These are phyloP conservation scores for Abrostola triplasia DNA, from an alignment of 2,888 invertebrate genomes.

Conservation along the genomic window DNA sequence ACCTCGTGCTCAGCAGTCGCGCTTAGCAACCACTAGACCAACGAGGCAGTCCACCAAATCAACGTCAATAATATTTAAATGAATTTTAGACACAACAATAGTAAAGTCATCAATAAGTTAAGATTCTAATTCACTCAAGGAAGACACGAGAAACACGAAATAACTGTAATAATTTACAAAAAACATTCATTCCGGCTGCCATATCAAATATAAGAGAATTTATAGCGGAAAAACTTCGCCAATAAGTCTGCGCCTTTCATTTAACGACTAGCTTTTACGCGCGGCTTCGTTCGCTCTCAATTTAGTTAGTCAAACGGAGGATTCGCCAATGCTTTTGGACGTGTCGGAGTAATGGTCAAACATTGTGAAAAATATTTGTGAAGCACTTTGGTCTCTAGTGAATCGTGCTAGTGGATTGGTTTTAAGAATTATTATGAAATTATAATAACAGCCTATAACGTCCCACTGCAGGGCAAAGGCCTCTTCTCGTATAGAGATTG, in stretches of 20 bases:
- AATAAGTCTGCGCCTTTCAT: constrained; percentile 44
- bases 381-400: constrained; percentile 20
- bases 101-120: background rate
- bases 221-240: constrained; percentile 45
- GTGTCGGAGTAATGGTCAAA: constrained; percentile 41
- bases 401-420: no score
- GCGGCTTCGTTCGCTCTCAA: constrained; percentile 18
- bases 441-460: no score
- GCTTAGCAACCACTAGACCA: no score
- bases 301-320: constrained; percentile 44
- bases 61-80: no score
- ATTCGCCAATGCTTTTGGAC: constrained; percentile 18
- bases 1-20: no score
- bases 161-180: constrained; percentile 34
- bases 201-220: constrained; percentile 46
- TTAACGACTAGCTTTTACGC: constrained; percentile 44
- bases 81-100: background rate
- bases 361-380: constrained; percentile 38
- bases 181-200: constrained; percentile 39
- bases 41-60: no score
- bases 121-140: constrained; percentile 4
- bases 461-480: no score
- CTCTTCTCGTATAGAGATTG: no score
- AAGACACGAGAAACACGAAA: constrained; percentile 12
- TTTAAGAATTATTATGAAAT: no score